Evolutionary conservation across 2,797 vertebrate species (phyloP), one percentile per base, ranked within the genome.

Genomic region (Parauchenoglanis punctatus): DNA sequence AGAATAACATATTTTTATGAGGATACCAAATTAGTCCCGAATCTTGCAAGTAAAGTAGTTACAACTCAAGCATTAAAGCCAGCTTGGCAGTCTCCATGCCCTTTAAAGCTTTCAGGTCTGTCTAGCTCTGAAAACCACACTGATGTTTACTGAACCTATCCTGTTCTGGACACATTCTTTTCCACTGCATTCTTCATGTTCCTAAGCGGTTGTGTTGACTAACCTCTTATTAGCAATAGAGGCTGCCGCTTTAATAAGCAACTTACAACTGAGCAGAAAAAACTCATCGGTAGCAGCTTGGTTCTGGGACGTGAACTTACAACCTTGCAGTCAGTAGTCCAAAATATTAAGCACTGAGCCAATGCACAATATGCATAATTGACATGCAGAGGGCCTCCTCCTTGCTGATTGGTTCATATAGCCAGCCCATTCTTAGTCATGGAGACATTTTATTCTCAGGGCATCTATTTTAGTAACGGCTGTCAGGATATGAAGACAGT

Each of bases 81-180:
- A 20, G 7, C 44, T 2, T 82, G 80, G 6, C 23, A n/a, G 40
- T 18, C 49, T 46, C 23, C 23, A 81, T n/a, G 35, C 23, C 25
- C 25, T 49, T 46, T 63, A 96, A 88, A 95, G 72, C 88, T 96
- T 95, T 93, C 95, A 97, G 96, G 96, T 97, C 68, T 89, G 95
- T 88, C 81, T 15, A 82, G 56, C 70, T 83, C 44, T 31, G 25
- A 65, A 44, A 84, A 68, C 28, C 65, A 84, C 28, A 8, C n/a
- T 70, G 46, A 40, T 56, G 44, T 67, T 67, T 28, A 52, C 40
- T 83, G 81, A 52, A 67, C 65, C 56, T 56, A 8, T 52, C n/a
- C n/a, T 83, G 49, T 18, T 54, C 81, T 20, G 28, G 63, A 83
- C 20, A 52, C 44, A 18, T 63, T 68, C 49, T 56, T 68, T 70